These are phyloP conservation scores for Trypoxylus dichotomus DNA, from an alignment of 1,140 invertebrate species.

Conservation along the genomic window DNA sequence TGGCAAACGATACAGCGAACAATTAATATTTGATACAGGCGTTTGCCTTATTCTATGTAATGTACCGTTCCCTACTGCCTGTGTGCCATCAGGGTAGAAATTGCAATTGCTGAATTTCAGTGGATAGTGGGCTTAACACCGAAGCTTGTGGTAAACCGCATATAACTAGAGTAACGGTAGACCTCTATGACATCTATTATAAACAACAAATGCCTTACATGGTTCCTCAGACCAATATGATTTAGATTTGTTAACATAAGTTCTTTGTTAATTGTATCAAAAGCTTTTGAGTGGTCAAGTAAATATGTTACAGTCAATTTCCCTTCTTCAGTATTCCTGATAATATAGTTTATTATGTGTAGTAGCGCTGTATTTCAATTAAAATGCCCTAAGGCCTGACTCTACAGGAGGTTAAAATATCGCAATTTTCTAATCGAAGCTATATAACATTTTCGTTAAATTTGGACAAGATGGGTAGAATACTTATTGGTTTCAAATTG, in stretches of 20 bases:
- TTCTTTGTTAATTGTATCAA: background rate
- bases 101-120: no score
- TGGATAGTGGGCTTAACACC: no score
- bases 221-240: no score
- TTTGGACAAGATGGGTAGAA: background rate
- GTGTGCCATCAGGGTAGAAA: no score
- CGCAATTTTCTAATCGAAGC: background rate
- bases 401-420: background rate
- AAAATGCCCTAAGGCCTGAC: background rate
- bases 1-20: no score
- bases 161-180: no score
- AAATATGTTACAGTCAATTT: background rate
- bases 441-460: background rate
- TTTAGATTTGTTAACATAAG: background rate
- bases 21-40: no score
- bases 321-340: background rate
- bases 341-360: background rate
- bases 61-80: no score
- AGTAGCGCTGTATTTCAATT: background rate
- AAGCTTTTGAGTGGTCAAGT: background rate
- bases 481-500: slow-evolving; percentile 19
- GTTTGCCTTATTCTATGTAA: no score
- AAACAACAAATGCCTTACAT: no score
- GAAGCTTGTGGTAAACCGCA: no score
- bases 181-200: no score